Percentiles rank a stretch among this genome's conserved stretches.
Conservation (phyloP, 2,888 invertebrate genomes). For the Troilus luridus region DNA sequence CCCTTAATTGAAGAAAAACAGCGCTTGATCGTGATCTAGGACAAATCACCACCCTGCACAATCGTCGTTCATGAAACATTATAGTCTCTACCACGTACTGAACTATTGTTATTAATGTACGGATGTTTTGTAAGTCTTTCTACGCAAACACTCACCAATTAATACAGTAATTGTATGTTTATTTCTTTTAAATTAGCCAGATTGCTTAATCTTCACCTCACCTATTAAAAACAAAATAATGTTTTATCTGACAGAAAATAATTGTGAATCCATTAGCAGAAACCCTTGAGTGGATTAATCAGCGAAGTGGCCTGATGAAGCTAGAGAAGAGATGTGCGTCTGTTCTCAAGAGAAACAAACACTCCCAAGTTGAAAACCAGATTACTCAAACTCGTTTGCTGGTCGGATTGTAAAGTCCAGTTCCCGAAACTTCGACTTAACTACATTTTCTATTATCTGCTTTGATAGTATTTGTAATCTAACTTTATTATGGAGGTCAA, state of each 20-base stretch:
- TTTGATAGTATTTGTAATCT: neutral
- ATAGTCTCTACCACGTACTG: too few species aligned
- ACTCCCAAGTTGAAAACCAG: slow-evolving; percentile 35
- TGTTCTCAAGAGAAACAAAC: slow-evolving; percentile 24
- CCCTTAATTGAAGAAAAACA: too few species aligned
- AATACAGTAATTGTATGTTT: neutral
- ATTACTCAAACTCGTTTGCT: slow-evolving; percentile 30
- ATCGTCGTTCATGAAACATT: too few species aligned
- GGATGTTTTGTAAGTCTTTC: too few species aligned
- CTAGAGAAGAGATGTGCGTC: neutral
- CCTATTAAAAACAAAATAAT: neutral
- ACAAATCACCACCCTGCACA: too few species aligned
- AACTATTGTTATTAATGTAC: too few species aligned
- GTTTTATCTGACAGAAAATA: neutral
- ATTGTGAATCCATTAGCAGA: neutral
- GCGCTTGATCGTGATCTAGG: too few species aligned
- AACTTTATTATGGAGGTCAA: neutral
- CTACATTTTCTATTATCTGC: neutral
- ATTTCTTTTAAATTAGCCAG: neutral
- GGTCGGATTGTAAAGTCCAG: neutral
- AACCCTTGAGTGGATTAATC: neutral
- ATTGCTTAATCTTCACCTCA: neutral
- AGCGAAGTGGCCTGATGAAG: neutral
- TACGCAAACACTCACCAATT: too few species aligned
- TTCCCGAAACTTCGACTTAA: slow-evolving; percentile 12